Evolutionary conservation across 2,113 vertebrate genomes (phyloP).

Genomic region (Albula glossodonta): DNA sequence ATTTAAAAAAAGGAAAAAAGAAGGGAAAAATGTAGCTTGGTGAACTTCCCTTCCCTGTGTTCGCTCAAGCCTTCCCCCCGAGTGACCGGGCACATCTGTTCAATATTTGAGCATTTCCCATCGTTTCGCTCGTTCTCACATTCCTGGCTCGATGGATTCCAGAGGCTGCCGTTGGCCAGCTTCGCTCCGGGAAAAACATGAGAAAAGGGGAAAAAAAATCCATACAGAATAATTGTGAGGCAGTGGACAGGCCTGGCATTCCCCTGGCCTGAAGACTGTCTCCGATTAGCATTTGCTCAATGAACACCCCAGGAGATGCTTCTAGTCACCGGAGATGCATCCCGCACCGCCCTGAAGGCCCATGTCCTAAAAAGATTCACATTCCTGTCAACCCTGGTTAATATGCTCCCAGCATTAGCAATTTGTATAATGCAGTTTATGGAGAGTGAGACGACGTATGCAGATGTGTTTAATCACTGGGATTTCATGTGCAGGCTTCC

Average conservation of each 20-base stretch:
- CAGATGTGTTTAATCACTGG: conserved; percentile 18
- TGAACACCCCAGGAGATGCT: not conserved
- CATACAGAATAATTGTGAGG: not conserved
- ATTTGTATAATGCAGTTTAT: conserved; percentile 33
- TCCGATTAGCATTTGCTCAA: not conserved
- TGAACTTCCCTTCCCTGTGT: not conserved
- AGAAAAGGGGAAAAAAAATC: conserved; percentile 1
- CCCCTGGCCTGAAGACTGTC: not conserved
- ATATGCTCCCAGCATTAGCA: conserved; percentile 27
- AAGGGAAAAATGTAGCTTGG: not conserved
- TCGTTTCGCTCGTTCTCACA: conserved; percentile 17
- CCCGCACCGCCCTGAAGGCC: not conserved
- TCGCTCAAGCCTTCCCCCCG: not conserved
- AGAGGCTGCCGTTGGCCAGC: not conserved
- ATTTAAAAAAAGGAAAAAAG: not conserved
- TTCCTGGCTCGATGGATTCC: conserved; percentile 14
- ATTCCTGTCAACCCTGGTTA: conserved; percentile 22
- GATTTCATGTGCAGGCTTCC: conserved; percentile 2
- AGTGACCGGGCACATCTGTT: conserved; percentile 38
- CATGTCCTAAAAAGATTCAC: conserved; percentile 24
- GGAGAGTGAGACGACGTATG: not conserved
- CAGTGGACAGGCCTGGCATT: not conserved
- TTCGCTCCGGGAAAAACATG: not conserved
- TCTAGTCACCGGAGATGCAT: not conserved
- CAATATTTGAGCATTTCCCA: conserved; percentile 32